Evolutionary conservation across 2,797 vertebrate genomes (phyloP), one percentile per base, ranked within the genome.

Genomic region (Gouania willdenowi): DNA sequence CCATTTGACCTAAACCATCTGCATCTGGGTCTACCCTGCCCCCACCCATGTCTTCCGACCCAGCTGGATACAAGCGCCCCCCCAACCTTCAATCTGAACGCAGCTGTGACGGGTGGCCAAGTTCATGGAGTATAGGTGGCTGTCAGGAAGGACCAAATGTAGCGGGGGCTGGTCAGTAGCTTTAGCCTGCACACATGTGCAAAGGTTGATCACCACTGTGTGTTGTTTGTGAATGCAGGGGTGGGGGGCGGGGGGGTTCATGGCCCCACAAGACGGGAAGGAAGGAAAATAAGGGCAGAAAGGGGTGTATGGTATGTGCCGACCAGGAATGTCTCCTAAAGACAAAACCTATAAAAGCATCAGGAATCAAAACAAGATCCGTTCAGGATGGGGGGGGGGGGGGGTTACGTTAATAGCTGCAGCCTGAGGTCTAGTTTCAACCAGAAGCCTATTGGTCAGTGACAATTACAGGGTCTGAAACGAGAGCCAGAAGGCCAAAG

Each of bases 1-100:
- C 79, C 77, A 84, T 83, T 85, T 83, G 82, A 83, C 77, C 81
- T 76, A 80, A 87, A 85, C 82, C 84, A 84, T 85, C 81, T 84
- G 82, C 81, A 87, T 85, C 77, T 83, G 82, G 70, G 68, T 57
- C 59, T 54, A 58, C 74, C 80, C 76, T 76, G 61, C 66, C 67
- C 77, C 75, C 71, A 66, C 47, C 69, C 30, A 62, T 72, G 71
- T 80, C 82, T 81, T 82, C 71, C 70, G 70, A 86, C 84, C 81
- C 79, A 83, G 83, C 83, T 82, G 82, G 83, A 82, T 77, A 75
- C 65, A 65, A 72, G 70, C 79, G 66, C 68, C 79, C n/a, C 80
- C 76, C 76, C 71, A 82, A 82, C 84, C 82, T 57, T 81, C 81
- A 83, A 75, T 67, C 77, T 68, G 67, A 83, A 73, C 66, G 82